A percentile compares a stretch with the other conserved stretches of the same genome.
phyloP scores from a whole-genome alignment of 2,113 vertebrate species.

The Sinocyclocheilus anophthalmus region DNA sequence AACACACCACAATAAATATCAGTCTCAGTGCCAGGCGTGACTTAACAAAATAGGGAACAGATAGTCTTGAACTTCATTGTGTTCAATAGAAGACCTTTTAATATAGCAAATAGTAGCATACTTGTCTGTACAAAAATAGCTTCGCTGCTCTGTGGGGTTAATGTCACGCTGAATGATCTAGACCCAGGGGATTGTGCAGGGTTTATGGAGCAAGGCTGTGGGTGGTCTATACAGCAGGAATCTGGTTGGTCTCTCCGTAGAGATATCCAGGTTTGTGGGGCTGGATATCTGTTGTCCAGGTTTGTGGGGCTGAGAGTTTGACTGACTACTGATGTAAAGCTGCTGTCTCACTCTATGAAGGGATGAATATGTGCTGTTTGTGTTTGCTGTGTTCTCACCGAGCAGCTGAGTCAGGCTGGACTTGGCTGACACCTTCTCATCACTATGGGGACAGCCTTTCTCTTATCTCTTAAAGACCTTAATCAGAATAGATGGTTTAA shows the following conservation, averaged over 20 bases:
- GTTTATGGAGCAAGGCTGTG: constrained; percentile 20
- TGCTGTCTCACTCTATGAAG: constrained; percentile 19
- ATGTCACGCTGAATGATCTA: constrained; percentile 8
- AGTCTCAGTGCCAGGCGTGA: background rate
- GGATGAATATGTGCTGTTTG: constrained; percentile 19
- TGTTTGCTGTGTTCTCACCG: constrained; percentile 8
- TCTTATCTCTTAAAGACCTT: background rate
- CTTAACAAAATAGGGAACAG: constrained; percentile 10
- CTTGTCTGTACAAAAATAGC: constrained; percentile 9
- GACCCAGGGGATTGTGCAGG: background rate
- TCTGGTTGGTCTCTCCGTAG: background rate
- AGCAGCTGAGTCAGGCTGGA: constrained; percentile 32
- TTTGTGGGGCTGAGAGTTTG: background rate
- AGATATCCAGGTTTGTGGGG: background rate
- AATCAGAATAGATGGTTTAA: background rate
- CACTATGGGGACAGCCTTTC: constrained; percentile 8
- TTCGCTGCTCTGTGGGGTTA: constrained; percentile 2
- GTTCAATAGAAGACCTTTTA: background rate
- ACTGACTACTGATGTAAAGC: constrained; percentile 9
- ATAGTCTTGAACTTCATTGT: background rate
- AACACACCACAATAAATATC: constrained; percentile 6
- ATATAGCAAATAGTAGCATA: background rate
- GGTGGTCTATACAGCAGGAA: constrained; percentile 19
- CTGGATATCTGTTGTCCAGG: background rate
- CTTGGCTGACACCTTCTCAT: background rate